Evolutionary conservation across 1,140 invertebrate genomes (phyloP), one percentile per base, ranked within the genome.

Genomic region (Anastrepha obliqua): DNA sequence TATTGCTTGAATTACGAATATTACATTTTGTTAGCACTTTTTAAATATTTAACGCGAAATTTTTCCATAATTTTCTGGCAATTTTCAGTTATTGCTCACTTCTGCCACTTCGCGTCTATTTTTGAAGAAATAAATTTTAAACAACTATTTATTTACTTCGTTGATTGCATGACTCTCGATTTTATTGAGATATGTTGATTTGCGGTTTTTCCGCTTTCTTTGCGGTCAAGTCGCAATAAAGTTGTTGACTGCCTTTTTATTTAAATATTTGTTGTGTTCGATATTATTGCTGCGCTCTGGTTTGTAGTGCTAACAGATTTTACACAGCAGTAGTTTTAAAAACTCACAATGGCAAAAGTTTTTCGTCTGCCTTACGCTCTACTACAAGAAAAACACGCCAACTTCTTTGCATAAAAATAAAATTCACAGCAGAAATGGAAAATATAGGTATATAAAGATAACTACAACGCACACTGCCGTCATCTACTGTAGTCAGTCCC

Each of bases 331-430:
- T 20, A 81, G 13, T 55, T 81, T 51, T 81, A 55, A 9, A 11
- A 55, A 20, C 0, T 55, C 17, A 7, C 20, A 81, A 47, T 55
- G 47, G 74, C 74, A 29, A 81, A 81, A 81, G 47, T 81, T 81
- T 81, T 58, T 1, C 3, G 47, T 55, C 17, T 81, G 47, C 47
- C 13, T 20, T 67, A 39, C 8, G 29, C 29, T 67, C 11, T n/a
- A 11, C 17, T 20, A 13, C 67, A n/a, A 51, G 13, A 81, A 47
- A 81, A 29, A 20, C 17, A 20, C 9, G 8, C 2, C 9, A 81
- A 55, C 44, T 81, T 8, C 11, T 55, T 29, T 55, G 47, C 74
- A 81, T 81, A 81, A 81, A 81, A 47, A 81, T 81, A 15, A 44
- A 55, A 8, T 81, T 81, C 1, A 51, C 44, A 81, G n/a, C 55